Conservation (phyloP, 2,888 invertebrate species). For the Allygus modestus region DNA sequence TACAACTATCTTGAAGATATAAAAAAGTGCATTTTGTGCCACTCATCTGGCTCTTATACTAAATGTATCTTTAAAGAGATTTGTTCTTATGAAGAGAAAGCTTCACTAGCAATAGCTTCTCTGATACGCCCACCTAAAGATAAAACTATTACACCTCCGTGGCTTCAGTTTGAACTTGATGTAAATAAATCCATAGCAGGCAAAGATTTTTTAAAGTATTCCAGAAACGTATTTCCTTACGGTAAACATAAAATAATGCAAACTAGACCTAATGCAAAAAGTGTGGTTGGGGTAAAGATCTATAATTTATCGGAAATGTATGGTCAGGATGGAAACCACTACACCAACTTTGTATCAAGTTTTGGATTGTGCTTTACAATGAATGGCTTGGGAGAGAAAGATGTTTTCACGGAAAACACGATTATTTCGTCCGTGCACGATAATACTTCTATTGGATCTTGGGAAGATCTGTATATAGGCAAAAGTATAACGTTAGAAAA, state of each 20-base stretch:
- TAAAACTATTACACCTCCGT: background rate
- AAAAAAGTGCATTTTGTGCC: background rate
- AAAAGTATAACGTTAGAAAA: background rate
- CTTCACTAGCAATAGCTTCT: background rate
- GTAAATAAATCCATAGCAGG: background rate
- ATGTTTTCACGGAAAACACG: background rate
- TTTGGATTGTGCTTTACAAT: background rate
- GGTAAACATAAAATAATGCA: background rate
- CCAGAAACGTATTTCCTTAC: background rate
- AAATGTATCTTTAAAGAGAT: background rate
- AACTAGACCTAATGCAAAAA: background rate
- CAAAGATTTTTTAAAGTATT: background rate
- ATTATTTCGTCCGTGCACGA: background rate
- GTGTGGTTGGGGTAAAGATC: background rate
- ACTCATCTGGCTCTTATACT: background rate
- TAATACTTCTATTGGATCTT: too few species aligned
- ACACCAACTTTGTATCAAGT: too few species aligned
- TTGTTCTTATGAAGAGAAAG: background rate
- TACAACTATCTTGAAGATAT: background rate
- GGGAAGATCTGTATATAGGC: background rate
- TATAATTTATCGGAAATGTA: too few species aligned
- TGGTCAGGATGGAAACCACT: background rate
- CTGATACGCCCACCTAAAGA: background rate
- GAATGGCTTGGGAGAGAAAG: background rate
- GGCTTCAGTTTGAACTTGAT: background rate